Evolutionary conservation across 2,797 vertebrate species (phyloP), one percentile per base, ranked within the genome.

Genomic region (Takifugu ocellatus): DNA sequence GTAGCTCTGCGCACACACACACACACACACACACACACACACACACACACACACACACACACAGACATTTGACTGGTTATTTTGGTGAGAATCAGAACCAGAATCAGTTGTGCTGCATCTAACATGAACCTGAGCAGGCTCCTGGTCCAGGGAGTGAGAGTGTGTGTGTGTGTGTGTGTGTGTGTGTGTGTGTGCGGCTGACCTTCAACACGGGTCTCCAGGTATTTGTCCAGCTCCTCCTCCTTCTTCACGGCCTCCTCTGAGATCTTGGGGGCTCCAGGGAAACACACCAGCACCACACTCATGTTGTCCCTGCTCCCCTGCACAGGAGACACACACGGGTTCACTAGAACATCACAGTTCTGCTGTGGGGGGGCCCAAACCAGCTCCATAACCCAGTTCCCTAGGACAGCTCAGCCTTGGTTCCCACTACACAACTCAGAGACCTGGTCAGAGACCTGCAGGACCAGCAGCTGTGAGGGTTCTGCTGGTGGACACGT

Each of bases 221-320:
- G 92, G 87, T 94, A 93, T 84, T 97, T 98, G 88, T 99, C 96
- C 90, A 99, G 86, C 60, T 98, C 96, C 0, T 93, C 93, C 78
- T 99, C 97, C 89, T 91, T 98, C 87, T 93, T 97, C 87, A 97
- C 77, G 15, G 97, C 96, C 81, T 98, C 96, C 63, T 97, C 96
- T 49, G 94, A 95, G 78, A 99, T 89, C 87, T 98, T 98, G 76
- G 97, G 97, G 55, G 95, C 94, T 81, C 97, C 95, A 63, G 93
- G 91, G 90, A 98, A 95, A 92, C 95, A 96, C 90, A 99, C 95
- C 92, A 99, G 67, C 84, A 99, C 96, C 80, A 99, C 95, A 79
- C 97, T 99, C 97, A 99, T 99, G 86, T 99, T 99, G 92, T 99
- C 97, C 82, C 97, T 93, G 89, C 97, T 99, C 85, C 97, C 97